Evolutionary conservation across 1,140 invertebrate species (phyloP).

Genomic region (Sitobion miscanthi): DNA sequence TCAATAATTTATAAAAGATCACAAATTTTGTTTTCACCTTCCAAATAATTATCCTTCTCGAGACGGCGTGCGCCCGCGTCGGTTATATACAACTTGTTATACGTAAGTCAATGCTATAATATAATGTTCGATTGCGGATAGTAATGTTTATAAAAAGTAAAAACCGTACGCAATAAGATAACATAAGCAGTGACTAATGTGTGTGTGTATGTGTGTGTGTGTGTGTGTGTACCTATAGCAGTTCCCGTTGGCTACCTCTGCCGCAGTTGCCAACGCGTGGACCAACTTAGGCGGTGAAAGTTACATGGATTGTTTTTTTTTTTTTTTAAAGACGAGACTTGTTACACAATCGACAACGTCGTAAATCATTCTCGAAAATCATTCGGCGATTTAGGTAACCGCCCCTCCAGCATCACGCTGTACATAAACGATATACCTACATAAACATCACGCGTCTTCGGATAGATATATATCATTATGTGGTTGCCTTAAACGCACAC

Average conservation of each 20-base stretch:
- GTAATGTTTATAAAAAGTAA: not conserved
- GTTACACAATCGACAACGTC: slow-evolving; percentile 35
- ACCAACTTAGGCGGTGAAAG: slow-evolving; percentile 37
- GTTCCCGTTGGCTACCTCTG: slow-evolving; percentile 32
- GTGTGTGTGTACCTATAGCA: not conserved
- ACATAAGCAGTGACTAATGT: not conserved
- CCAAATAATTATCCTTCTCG: not conserved
- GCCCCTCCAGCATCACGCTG: not conserved
- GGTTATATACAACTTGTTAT: not conserved
- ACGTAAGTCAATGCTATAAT: slow-evolving; percentile 11
- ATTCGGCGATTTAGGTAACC: not conserved
- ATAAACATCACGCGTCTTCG: not conserved
- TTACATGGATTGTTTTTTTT: not conserved
- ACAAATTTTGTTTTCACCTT: not conserved
- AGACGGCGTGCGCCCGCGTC: not conserved
- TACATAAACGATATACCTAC: not conserved
- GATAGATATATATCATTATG: not conserved
- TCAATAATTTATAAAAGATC: not conserved
- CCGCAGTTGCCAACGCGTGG: not conserved
- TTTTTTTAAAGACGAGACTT: slow-evolving; percentile 34
- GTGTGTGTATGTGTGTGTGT: not conserved
- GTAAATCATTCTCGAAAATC: slow-evolving; percentile 21
- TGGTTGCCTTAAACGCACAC: not conserved
- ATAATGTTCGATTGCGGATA: not conserved
- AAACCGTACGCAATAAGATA: not conserved